Base-by-base conservation (phyloP, 2,888 invertebrate species). In the Conus canariensis region DNA sequence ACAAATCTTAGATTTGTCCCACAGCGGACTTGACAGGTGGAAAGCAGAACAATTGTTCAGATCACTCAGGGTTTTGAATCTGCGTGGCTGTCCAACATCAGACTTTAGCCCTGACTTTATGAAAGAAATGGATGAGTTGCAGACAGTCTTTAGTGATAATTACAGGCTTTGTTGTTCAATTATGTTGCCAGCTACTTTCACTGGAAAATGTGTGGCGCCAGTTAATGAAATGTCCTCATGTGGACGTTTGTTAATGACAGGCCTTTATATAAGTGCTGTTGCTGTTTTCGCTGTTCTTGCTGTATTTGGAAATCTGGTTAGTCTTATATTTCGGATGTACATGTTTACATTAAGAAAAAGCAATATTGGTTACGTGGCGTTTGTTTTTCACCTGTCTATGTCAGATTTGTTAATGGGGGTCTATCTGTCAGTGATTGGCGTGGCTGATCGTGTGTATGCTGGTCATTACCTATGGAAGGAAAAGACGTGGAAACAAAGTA, bases 401-500 rank as follows among this genome's bases (percentile, higher is more conserved):
- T 91, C 92, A 12, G 90, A 92, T 14, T 91, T 92, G 59, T 89
- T 90, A 1, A 94, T 94, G 94, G 94, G 94, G 0, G 64, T 93
- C 3, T 93, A 94, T 85, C 88, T 94, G 89, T 58, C 91, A 5
- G 92, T 92, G 5, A 93, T 94, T 58, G 93, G 93, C 0, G 74
- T 88, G 22, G 93, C 93, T 5, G 64, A 94, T 90, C 85, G 89
- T 0, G 22, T 82, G 12, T 94, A 94, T 92, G 83, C 92, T 14
- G 93, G 93, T 12, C 83, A 86, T 22, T 94, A 94, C 77, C 91
- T 92, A 22, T 92, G 92, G 93, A 91, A 93, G 85, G 93, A 93
- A n/a, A 86, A 88, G 22, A 6, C 90, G 3, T 94, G 94, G 94
- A 91, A 92, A 64, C 88, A 90, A 80, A 93, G 93, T 25, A 25